phyloP scores from a whole-genome alignment of 2,113 vertebrate genomes.

The Salvelinus sp. region DNA sequence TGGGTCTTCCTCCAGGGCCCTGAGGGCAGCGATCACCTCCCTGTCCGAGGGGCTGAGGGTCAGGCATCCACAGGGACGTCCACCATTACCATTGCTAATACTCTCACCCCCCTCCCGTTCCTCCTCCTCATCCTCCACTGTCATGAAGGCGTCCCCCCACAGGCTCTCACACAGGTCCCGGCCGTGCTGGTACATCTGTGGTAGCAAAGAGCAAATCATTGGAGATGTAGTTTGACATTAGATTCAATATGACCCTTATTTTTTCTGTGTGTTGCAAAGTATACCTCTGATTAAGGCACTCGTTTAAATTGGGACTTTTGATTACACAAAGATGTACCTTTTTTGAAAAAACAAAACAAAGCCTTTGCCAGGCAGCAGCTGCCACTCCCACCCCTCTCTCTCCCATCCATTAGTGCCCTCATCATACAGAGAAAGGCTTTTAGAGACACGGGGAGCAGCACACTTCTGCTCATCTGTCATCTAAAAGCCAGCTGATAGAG shows the following conservation, averaged over 20 bases:
- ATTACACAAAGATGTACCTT: constrained; percentile 16
- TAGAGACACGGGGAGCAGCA: neutral
- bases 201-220: neutral
- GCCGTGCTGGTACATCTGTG: constrained; percentile 78
- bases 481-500: neutral
- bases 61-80: constrained; percentile 73
- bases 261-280: neutral
- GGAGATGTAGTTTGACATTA: neutral
- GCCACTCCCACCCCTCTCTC: constrained; percentile 10
- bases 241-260: neutral
- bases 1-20: constrained; percentile 64
- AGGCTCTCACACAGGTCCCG: constrained; percentile 77
- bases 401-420: constrained; percentile 32
- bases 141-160: constrained; percentile 73
- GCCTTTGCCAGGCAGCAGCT: constrained; percentile 23
- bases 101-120: constrained; percentile 44
- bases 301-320: constrained; percentile 30
- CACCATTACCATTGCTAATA: constrained; percentile 5
- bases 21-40: constrained; percentile 72
- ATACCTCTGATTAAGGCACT: neutral
- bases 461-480: neutral
- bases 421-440: neutral
- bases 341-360: constrained; percentile 36
- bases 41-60: constrained; percentile 71
- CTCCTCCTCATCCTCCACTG: constrained; percentile 62